A percentile compares a stretch with the other conserved stretches of the same genome.
These are phyloP conservation scores for Abrostola triplasia DNA, from an alignment of 2,888 invertebrate genomes.

Conservation along the genomic window DNA sequence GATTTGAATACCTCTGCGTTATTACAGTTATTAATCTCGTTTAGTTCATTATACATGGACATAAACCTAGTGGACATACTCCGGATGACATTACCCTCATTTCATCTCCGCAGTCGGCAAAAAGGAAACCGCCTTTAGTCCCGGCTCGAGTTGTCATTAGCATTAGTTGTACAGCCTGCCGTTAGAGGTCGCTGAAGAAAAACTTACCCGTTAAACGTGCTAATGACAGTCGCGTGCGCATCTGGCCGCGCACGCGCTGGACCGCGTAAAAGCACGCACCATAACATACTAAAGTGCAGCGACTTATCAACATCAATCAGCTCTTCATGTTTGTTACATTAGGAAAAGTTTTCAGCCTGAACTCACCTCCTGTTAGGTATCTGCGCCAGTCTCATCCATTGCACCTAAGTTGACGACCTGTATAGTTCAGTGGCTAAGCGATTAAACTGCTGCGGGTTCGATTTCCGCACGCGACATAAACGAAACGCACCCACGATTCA, in stretches of 20 bases:
- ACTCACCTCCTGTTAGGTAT: too few species aligned
- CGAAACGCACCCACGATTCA: too few species aligned
- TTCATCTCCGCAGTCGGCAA: constrained; percentile 25
- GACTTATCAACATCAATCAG: not conserved
- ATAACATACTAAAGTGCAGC: constrained; percentile 5
- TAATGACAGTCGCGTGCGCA: constrained; percentile 29
- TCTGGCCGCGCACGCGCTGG: constrained; percentile 13
- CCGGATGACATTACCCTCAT: constrained; percentile 15
- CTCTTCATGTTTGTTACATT: too few species aligned
- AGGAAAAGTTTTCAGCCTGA: too few species aligned
- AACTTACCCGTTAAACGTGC: constrained; percentile 24
- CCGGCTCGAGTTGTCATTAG: constrained; percentile 27
- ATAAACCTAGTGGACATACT: not conserved
- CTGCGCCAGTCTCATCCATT: too few species aligned
- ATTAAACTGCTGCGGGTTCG: too few species aligned
- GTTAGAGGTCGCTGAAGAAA: constrained; percentile 22
- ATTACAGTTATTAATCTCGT: not conserved
- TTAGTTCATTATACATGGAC: not conserved
- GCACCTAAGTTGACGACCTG: too few species aligned
- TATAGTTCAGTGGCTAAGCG: too few species aligned
- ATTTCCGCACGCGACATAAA: too few species aligned
- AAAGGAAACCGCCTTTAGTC: constrained; percentile 22
- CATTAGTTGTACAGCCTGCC: constrained; percentile 16
- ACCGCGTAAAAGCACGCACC: constrained; percentile 7
- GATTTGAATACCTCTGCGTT: too few species aligned